Evolutionary conservation across 2,888 invertebrate species (phyloP).

Genomic region (Cataglyphis rosenhaueri): DNA sequence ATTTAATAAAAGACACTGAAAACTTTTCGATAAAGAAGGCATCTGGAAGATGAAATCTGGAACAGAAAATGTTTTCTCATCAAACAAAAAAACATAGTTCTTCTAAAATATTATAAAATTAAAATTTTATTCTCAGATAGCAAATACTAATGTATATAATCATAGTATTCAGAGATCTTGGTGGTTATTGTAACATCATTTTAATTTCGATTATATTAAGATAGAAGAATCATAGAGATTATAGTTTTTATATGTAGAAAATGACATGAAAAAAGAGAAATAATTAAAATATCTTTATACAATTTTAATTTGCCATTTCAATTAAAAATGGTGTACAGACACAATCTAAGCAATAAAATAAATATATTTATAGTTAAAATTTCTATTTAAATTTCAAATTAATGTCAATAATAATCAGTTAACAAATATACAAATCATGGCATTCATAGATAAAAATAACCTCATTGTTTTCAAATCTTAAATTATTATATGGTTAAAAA

Average conservation of each 20-base stretch:
- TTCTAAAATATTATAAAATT: background rate
- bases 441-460: slow-evolving; percentile 8
- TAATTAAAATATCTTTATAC: background rate
- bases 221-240: background rate
- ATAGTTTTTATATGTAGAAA: too few relatives aligned
- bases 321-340: background rate
- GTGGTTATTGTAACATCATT: background rate
- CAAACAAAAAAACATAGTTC: background rate
- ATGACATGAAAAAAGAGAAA: too few relatives aligned
- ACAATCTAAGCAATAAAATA: slow-evolving; percentile 4
- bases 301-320: background rate
- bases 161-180: slow-evolving; percentile 1
- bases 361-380: background rate
- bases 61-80: background rate
- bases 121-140: slow-evolving; percentile 4
- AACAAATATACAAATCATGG: slow-evolving; percentile 20
- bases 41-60: background rate
- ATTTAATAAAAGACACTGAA: background rate
- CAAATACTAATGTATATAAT: slow-evolving; percentile 4
- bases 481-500: background rate
- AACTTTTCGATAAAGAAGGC: background rate
- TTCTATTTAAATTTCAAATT: background rate
- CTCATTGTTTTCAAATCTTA: background rate
- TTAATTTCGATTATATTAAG: background rate
- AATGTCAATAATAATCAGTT: background rate